Evolutionary conservation across 35 echinoderm and acorn worm species (phyloP), one percentile per base, ranked within the genome.

Genomic region (Lytechinus variegatus): DNA sequence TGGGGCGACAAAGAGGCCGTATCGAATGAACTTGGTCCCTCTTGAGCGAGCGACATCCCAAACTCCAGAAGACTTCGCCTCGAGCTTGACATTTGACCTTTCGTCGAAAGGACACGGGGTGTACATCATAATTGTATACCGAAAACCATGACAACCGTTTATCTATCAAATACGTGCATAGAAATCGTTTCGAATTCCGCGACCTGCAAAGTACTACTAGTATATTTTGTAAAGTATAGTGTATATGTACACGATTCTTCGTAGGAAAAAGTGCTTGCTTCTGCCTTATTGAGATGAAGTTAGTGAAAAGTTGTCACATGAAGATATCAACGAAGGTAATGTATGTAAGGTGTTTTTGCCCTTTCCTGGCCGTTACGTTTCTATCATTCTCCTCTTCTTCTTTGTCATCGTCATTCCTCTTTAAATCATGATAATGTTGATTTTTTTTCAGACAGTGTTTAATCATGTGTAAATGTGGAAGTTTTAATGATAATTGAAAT

Each of bases 51-150:
- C 24, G 4, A 24, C 66, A 79, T 79, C 66, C 66, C 12, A 79
- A 79, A 16, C 66, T 79, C 21, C 66, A 79, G 14, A 79, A 24
- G 66, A 79, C 66, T 24, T 24, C 19, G 19, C 66, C 66, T 79
- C n/a, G 66, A 79, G 66, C 66, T 79, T 79, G 66, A 79, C 66
- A 79, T 79, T 79, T 24, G 66, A 79, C 66, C 66, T 79, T n/a
- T n/a, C 21, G n/a, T 79, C 66, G 66, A 79, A 79, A 79, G 66
- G 66, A 27, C 12, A 24, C n/a, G 66, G 66, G 10, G 14, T 24
- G 66, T 79, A 79, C 66, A 5, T n/a, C 66, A 79, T 44, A 2
- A 44, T 79, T 79, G 66, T 79, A 79, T 79, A 79, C 66, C 66
- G 19, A 79, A 79, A 79, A 79, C 66, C 66, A 79, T 79, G 66